A percentile compares a stretch with the other conserved stretches of the same genome.
Evolutionary conservation across 2,888 invertebrate genomes (phyloP).

Genomic region (Eristalis intricaria): DNA sequence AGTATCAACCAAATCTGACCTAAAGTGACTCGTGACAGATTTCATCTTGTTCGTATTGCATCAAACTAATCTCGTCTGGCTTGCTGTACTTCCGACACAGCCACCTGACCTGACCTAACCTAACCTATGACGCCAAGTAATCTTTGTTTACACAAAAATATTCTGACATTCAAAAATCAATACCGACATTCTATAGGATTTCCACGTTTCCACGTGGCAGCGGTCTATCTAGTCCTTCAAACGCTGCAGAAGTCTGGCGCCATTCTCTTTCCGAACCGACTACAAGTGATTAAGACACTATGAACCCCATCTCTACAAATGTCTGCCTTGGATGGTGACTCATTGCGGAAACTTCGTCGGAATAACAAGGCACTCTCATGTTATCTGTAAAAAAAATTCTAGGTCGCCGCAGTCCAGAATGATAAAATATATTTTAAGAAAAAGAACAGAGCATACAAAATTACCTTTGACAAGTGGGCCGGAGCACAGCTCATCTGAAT

Average conservation of each 20-base stretch:
- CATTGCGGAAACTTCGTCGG: not conserved
- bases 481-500: slow-evolving; percentile 78
- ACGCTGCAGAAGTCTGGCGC: not conserved
- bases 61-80: not conserved
- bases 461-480: slow-evolving; percentile 78
- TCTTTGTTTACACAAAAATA: not conserved
- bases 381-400: not conserved
- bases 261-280: too few species aligned
- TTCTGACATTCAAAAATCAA: not conserved
- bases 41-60: too few species aligned
- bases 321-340: not conserved
- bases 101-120: not conserved
- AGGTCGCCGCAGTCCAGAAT: too few species aligned
- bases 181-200: not conserved
- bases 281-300: not conserved
- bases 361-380: not conserved
- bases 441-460: not conserved
- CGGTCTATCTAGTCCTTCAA: not conserved
- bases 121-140: not conserved
- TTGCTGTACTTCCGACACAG: not conserved
- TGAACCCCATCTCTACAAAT: not conserved
- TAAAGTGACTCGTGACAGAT: too few species aligned
- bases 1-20: too few species aligned
- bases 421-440: not conserved
- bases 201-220: too few species aligned